Conservation (phyloP, 1,140 invertebrate species). For the Drosophila kurseongensis region DNA sequence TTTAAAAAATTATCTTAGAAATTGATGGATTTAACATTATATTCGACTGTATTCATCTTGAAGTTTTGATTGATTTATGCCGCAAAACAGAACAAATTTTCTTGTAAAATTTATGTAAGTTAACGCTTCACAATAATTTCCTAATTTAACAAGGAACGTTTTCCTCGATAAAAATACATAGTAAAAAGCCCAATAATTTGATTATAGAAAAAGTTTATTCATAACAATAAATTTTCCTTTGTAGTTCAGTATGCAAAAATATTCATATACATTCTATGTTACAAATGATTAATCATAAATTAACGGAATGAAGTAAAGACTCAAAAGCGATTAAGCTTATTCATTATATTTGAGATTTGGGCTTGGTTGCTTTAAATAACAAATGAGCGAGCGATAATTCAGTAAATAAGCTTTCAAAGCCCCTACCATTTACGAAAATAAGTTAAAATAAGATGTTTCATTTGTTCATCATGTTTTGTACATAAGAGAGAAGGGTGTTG, state of each 20-base stretch:
- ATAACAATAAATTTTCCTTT: slow-evolving; percentile 56
- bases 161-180: too few species aligned
- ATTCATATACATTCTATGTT: slow-evolving; percentile 47
- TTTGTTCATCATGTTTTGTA: slow-evolving; percentile 48
- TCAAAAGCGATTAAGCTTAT: slow-evolving; percentile 10
- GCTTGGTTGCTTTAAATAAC: slow-evolving; percentile 47
- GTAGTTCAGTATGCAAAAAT: slow-evolving; percentile 66
- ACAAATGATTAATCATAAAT: slow-evolving; percentile 38
- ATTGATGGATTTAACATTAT: too few species aligned
- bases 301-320: slow-evolving; percentile 48
- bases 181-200: background rate
- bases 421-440: slow-evolving; percentile 25
- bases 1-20: too few species aligned
- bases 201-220: slow-evolving; percentile 70
- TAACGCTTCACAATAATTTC: too few species aligned
- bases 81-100: too few species aligned
- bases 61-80: too few species aligned
- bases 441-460: slow-evolving; percentile 16
- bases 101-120: too few species aligned
- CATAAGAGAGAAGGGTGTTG: slow-evolving; percentile 13
- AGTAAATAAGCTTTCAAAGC: slow-evolving; percentile 29
- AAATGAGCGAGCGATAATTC: slow-evolving; percentile 45
- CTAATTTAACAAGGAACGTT: too few species aligned
- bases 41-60: too few species aligned
- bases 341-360: slow-evolving; percentile 17